These are phyloP conservation scores for Scopus umbretta DNA, from an alignment of 2,113 vertebrate species.

Conservation along the genomic window DNA sequence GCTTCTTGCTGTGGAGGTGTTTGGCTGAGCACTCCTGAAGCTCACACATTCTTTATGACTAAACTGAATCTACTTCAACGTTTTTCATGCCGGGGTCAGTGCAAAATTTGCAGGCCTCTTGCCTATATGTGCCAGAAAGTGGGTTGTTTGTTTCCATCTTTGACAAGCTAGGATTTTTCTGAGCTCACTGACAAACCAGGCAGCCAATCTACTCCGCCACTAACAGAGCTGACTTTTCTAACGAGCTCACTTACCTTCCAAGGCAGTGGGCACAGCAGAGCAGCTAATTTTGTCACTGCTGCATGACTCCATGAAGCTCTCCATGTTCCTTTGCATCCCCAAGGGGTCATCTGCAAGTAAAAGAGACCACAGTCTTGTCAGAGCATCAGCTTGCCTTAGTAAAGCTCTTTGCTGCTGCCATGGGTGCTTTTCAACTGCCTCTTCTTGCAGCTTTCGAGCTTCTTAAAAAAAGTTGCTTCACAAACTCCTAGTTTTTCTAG, in stretches of 20 bases:
- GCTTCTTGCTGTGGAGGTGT: background rate
- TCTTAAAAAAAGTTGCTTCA: accelerated
- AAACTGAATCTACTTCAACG: background rate
- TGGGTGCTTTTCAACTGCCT: background rate
- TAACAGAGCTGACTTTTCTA: background rate
- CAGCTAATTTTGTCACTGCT: slow-evolving; percentile 81
- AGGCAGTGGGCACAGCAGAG: slow-evolving; percentile 54
- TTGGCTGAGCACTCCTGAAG: background rate
- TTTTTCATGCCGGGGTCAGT: background rate
- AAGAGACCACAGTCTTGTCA: background rate
- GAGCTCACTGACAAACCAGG: background rate
- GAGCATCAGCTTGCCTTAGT: background rate
- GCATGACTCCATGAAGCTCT: slow-evolving; percentile 79
- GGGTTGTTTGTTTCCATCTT: background rate
- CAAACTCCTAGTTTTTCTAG: background rate
- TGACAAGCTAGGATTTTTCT: background rate
- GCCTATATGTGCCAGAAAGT: background rate
- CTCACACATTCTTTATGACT: background rate
- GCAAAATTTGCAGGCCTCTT: background rate
- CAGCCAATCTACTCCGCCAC: background rate
- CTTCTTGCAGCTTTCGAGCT: background rate
- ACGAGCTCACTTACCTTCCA: slow-evolving; percentile 64
- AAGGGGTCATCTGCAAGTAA: slow-evolving; percentile 58
- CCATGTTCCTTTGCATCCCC: slow-evolving; percentile 66
- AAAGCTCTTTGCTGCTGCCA: background rate